phyloP scores from a whole-genome alignment of 2,888 invertebrate species.

The Automeris io region DNA sequence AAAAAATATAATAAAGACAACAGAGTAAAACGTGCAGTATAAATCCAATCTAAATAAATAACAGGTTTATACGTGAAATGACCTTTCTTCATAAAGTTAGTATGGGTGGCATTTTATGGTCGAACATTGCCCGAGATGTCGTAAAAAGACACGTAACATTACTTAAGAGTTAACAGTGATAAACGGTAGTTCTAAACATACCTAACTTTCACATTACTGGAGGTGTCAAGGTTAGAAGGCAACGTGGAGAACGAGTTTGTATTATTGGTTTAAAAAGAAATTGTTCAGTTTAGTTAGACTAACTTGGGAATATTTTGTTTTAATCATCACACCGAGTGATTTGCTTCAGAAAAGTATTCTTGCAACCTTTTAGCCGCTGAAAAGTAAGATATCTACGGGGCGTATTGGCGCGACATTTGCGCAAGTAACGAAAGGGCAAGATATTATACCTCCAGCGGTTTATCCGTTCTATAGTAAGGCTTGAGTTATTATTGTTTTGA shows the following conservation, averaged over 20 bases:
- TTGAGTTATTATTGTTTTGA: too few relatives aligned
- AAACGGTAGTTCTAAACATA: conserved; percentile 25
- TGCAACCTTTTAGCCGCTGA: too few relatives aligned
- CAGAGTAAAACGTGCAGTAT: background rate
- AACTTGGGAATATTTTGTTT: too few relatives aligned
- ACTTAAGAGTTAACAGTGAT: conserved; percentile 29
- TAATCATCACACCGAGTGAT: too few relatives aligned
- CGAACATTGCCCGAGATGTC: conserved; percentile 15
- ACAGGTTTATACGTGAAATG: conserved; percentile 4
- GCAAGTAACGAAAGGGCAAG: too few relatives aligned
- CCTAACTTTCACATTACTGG: conserved; percentile 30
- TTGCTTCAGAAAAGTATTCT: too few relatives aligned
- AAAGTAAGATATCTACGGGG: too few relatives aligned
- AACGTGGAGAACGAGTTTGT: conserved; percentile 4
- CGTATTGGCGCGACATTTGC: too few relatives aligned
- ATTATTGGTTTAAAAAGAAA: background rate
- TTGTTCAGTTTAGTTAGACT: too few relatives aligned
- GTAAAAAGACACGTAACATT: conserved; percentile 38
- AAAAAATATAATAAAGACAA: background rate
- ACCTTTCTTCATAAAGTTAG: conserved; percentile 11
- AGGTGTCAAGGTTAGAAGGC: conserved; percentile 12
- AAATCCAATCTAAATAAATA: conserved; percentile 1
- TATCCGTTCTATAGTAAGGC: too few relatives aligned
- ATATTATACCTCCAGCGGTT: too few relatives aligned
- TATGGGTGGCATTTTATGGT: conserved; percentile 26